Percentiles rank a stretch among this genome's conserved stretches.
Evolutionary conservation across 2,888 invertebrate species (phyloP).

Genomic region (Orthosia gracilis): DNA sequence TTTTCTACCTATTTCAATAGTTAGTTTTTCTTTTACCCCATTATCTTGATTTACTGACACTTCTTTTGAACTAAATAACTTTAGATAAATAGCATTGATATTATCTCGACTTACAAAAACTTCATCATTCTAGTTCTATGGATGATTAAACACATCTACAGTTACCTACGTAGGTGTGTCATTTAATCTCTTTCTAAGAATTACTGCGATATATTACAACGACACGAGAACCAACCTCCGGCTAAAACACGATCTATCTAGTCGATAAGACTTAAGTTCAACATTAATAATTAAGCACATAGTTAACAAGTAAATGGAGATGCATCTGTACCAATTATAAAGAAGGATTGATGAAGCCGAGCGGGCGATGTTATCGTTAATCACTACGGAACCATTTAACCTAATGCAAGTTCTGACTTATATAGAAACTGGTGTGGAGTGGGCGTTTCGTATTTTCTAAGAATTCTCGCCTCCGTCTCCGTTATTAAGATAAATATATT

Average conservation of each 20-base stretch:
- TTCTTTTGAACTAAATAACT: background rate
- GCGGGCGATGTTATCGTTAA: conserved; percentile 60
- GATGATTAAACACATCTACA: conserved; percentile 22
- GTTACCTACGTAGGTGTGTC: conserved; percentile 37
- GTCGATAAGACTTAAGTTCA: conserved; percentile 52
- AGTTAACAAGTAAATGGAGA: conserved; percentile 62
- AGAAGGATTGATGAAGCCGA: conserved; percentile 51
- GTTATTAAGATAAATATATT: conserved; percentile 56
- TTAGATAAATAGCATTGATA: background rate
- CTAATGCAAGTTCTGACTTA: conserved; percentile 45
- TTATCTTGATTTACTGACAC: background rate
- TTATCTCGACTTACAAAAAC: background rate
- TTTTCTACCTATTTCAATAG: background rate
- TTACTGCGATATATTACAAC: conserved; percentile 43
- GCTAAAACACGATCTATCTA: conserved; percentile 53
- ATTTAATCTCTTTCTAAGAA: conserved; percentile 44
- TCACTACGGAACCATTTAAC: conserved; percentile 65
- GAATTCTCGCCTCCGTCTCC: conserved; percentile 65
- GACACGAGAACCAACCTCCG: conserved; percentile 37
- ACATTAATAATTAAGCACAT: conserved; percentile 56
- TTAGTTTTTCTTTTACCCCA: background rate
- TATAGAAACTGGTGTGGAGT: conserved; percentile 54
- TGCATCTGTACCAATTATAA: conserved; percentile 61
- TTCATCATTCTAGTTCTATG: conserved; percentile 10
- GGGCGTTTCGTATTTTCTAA: conserved; percentile 66